phyloP scores from a whole-genome alignment of 2,113 vertebrate genomes.

The Procapra przewalskii region DNA sequence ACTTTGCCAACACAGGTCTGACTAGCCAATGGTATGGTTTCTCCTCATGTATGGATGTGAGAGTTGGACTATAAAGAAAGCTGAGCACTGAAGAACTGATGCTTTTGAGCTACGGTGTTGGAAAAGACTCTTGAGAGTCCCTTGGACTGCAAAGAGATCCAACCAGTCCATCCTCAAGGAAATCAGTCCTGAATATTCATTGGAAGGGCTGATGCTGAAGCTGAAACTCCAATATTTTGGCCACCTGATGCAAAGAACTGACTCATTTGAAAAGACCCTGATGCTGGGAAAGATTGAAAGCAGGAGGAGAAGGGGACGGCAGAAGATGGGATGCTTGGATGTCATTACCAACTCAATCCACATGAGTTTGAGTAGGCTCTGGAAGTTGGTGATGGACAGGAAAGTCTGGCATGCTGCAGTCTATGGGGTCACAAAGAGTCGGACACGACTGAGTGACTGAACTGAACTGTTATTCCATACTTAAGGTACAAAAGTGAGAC shows the following conservation, averaged over 20 bases:
- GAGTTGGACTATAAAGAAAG: background rate
- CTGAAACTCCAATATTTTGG: background rate
- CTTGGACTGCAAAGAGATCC: background rate
- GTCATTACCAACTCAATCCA: rapidly evolving
- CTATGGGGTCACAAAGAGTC: background rate
- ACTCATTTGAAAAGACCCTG: background rate
- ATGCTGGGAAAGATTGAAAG: background rate
- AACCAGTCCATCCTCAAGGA: background rate
- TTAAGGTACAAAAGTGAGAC: background rate
- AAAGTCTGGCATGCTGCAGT: background rate
- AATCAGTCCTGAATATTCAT: background rate
- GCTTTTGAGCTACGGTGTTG: background rate
- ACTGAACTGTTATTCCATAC: background rate
- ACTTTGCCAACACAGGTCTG: background rate
- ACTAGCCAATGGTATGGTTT: background rate
- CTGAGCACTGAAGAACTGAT: background rate
- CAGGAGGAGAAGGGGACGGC: background rate
- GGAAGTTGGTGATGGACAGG: background rate
- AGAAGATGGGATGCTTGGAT: background rate
- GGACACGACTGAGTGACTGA: background rate
- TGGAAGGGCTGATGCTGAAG: background rate
- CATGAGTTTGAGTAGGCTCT: background rate
- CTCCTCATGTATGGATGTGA: background rate
- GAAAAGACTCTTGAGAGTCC: background rate
- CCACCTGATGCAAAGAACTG: background rate